These are phyloP conservation scores for Corythornis vintsioides DNA, from an alignment of 2,113 vertebrate species.

Conservation along the genomic window DNA sequence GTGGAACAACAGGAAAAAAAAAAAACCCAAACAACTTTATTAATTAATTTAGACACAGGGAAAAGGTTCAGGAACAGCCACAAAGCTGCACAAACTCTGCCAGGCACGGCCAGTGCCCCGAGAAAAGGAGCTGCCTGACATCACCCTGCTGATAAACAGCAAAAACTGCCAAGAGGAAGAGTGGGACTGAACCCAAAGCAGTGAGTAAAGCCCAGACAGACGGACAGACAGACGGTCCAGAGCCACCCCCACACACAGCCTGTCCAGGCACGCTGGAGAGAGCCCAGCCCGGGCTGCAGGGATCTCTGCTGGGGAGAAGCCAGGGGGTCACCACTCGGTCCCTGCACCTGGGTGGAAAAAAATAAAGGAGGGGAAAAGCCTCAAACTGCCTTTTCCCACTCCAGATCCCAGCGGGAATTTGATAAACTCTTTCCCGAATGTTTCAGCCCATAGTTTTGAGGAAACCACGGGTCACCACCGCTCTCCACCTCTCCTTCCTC, in stretches of 20 bases:
- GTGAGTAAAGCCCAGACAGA: not conserved
- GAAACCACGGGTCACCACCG: rapidly evolving
- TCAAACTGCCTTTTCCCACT: not conserved
- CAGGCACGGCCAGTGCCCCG: rapidly evolving
- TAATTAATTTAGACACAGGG: not conserved
- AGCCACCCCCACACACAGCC: not conserved
- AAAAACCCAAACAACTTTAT: not conserved
- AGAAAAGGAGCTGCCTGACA: not conserved
- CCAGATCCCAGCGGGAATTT: not conserved
- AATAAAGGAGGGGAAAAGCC: not conserved
- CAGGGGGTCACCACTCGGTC: rapidly evolving
- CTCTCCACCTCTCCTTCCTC: not conserved
- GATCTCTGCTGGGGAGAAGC: not conserved
- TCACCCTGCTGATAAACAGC: not conserved
- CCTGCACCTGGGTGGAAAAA: not conserved
- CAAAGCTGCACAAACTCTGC: not conserved
- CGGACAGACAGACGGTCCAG: not conserved
- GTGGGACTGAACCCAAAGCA: not conserved
- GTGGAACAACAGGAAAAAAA: not conserved
- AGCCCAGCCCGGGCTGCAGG: not conserved
- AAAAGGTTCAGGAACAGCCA: not conserved
- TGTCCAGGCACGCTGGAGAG: not conserved
- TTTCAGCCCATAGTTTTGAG: not conserved
- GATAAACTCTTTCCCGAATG: not conserved
- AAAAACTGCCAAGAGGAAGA: not conserved